Percentiles rank a stretch among this genome's conserved stretches.
Evolutionary conservation across 2,113 vertebrate species (phyloP).

Genomic region (Chaetops frenatus): DNA sequence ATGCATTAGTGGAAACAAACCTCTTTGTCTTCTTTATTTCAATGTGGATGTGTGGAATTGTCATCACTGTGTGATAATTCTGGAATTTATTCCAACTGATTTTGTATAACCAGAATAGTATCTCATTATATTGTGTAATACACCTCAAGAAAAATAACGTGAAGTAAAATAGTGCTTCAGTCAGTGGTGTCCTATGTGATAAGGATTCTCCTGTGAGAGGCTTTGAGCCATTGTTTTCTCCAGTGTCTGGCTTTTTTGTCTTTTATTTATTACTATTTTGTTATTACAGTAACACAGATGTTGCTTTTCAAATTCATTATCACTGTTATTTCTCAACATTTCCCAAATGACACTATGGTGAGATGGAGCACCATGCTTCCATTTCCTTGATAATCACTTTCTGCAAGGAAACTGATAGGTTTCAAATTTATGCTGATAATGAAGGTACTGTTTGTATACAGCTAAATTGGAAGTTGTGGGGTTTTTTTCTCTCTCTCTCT

Average conservation of each 20-base stretch:
- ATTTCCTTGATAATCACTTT: conserved; percentile 33
- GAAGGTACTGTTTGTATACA: background rate
- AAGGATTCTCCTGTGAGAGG: background rate
- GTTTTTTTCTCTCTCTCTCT: background rate
- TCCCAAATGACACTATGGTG: conserved; percentile 26
- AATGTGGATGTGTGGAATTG: background rate
- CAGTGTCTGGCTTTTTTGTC: background rate
- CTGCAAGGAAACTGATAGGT: conserved; percentile 32
- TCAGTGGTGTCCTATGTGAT: background rate
- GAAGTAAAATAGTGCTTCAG: background rate
- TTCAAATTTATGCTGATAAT: conserved; percentile 45
- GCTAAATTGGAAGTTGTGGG: background rate
- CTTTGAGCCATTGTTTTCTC: background rate
- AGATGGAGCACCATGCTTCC: background rate
- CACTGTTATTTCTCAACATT: conserved; percentile 14
- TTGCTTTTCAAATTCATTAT: conserved; percentile 42
- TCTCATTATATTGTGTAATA: background rate
- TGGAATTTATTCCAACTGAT: background rate
- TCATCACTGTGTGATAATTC: background rate
- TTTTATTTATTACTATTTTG: conserved; percentile 44
- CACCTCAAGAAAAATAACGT: background rate
- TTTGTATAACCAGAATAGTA: background rate
- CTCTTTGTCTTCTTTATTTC: background rate
- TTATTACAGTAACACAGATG: background rate
- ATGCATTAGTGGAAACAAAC: background rate